These are phyloP conservation scores for Pheucticus melanocephalus DNA, from an alignment of 2,113 vertebrate genomes.

Conservation along the genomic window DNA sequence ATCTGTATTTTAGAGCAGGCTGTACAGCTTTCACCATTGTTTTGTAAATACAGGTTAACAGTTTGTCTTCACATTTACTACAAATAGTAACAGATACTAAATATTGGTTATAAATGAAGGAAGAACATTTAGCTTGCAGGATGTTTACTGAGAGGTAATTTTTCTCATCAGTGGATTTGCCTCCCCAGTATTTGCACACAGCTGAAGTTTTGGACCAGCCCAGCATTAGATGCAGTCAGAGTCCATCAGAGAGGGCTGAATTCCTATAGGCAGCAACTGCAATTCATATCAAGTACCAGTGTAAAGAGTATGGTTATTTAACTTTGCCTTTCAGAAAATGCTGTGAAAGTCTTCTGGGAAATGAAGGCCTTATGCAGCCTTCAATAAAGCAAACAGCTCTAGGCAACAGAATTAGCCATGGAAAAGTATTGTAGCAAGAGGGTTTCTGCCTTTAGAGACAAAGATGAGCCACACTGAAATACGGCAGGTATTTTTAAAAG, in stretches of 20 bases:
- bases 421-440: neutral
- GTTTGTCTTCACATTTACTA: neutral
- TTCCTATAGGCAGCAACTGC: neutral
- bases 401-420: neutral
- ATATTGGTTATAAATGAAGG: neutral
- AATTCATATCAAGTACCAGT: neutral
- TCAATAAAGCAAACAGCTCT: neutral
- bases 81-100: neutral
- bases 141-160: neutral
- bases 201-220: neutral
- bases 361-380: neutral
- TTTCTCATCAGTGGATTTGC: neutral
- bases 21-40: neutral
- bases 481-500: neutral
- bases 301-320: neutral
- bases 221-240: neutral
- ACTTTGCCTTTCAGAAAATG: neutral
- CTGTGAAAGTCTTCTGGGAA: neutral
- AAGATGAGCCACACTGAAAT: neutral
- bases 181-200: neutral
- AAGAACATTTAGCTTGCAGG: neutral
- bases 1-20: neutral
- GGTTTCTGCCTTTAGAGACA: neutral
- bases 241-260: neutral
- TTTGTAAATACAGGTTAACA: neutral